Evolutionary conservation across 2,113 vertebrate species (phyloP), one percentile per base, ranked within the genome.

Genomic region (Pleuronectes platessa): DNA sequence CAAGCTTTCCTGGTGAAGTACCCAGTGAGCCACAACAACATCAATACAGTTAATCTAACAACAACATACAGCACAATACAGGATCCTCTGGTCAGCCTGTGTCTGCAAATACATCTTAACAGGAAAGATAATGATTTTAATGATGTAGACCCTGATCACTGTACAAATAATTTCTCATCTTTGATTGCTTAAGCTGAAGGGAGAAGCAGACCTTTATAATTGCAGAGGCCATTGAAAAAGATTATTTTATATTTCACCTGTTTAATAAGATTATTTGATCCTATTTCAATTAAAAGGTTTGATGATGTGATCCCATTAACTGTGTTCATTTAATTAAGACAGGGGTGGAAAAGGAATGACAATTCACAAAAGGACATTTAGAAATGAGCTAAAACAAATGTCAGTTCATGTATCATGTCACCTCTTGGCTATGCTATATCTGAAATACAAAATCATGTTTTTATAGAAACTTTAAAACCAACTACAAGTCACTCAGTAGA

Each of bases 311-410:
- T 69, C 20, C 26, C 7, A 24, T 64, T 64, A 21, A 60, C 61
- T 65, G 59, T 71, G 54, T 42, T 71, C 4, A 20, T 37, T 64
- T 64, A 35, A 24, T 58, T 10, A 58, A 59, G 9, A 35, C 37
- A 59, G 7, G 4, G 5, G 3, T 23, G 26, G 24, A 18, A 20
- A 20, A 53, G 17, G 51, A 6, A 18, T 51, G 17, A 51, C 17
- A 51, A 7, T 18, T 7, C 49, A 5, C 23, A 13, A 23, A 3
- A 13, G 1, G 21, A 24, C 12, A 56, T 56, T 5, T 24, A 23
- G 2, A 56, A 13, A 20, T 54, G n/a, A 21, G 51, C 51, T 9
- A 58, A 58, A 58, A 12, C 21, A 13, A 23, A 31, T 31, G 31
- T 31, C 31, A 31, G 31, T 31, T 5, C 31, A 31, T 31, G 31